Percentiles rank a stretch among this genome's conserved stretches.
Evolutionary conservation across 2,113 vertebrate species (phyloP).

Genomic region (Tychaedon coryphoeus): DNA sequence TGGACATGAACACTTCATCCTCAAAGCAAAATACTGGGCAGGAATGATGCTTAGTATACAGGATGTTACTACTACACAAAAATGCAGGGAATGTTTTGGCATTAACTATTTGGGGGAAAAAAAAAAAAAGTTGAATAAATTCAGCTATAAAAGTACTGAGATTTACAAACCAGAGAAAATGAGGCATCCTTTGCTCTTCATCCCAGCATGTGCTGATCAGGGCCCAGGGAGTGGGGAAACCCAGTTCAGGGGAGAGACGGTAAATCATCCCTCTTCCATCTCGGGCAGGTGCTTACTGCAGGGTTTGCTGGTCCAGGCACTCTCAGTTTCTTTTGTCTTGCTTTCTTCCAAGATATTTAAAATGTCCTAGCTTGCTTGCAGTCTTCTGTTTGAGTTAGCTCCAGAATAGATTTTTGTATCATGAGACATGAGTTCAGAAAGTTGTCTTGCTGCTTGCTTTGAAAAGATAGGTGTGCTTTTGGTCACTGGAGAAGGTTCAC

Average conservation of each 20-base stretch:
- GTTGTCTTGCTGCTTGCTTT: background rate
- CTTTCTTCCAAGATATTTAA: background rate
- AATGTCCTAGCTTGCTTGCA: background rate
- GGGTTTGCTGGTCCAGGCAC: background rate
- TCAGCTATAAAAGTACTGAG: background rate
- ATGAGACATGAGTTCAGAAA: background rate
- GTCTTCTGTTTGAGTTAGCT: background rate
- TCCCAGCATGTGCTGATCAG: background rate
- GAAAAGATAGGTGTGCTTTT: background rate
- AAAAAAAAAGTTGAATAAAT: background rate
- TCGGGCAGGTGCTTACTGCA: accelerated
- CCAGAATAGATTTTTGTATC: background rate
- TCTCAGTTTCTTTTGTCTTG: background rate
- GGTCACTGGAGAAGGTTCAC: background rate
- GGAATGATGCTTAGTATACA: background rate
- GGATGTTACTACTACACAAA: background rate
- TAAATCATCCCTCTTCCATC: background rate
- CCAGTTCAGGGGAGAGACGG: background rate
- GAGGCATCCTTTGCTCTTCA: background rate
- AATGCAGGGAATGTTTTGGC: background rate
- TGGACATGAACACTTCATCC: accelerated
- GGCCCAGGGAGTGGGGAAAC: background rate
- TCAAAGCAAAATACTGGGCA: background rate
- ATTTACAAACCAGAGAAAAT: background rate
- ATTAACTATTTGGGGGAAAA: background rate